Base-by-base conservation (phyloP, 2,797 vertebrate species). In the Sarcophilus harrisii region DNA sequence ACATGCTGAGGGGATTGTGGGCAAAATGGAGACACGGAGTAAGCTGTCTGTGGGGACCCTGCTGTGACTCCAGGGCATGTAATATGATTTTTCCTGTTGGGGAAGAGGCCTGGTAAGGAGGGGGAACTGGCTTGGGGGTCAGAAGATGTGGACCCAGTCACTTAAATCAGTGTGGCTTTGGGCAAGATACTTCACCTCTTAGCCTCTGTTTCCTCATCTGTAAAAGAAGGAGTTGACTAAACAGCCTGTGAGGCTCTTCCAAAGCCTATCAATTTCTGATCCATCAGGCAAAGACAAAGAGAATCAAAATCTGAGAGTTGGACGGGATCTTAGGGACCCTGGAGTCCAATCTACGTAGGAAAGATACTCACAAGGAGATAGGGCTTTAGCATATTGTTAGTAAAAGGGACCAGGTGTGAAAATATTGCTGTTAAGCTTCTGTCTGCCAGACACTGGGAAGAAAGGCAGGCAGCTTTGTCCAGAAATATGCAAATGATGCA, bases 401-500 rank as follows among this genome's bases (percentile, higher is more conserved):
- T 59, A 58, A 55, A 91, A 90, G 57, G 57, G 24, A 28, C 27
- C 4, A 90, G 58, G 16, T 4, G 1, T 10, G 21, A 81, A 21
- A 13, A 28, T 8, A 90, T 58, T 18, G 24, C 12, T 54, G 81
- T 94, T 90, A 55, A 90, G 57, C 58, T 29, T 1, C 91, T 91
- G 57, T 93, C 93, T 97, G 57, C 59, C 92, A 95, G 57, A 89
- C 95, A 2, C 45, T 60, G 6, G 38, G 0, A 16, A 81, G 94
- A 59, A 59, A 90, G 57, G 54, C 45, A 95, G 28, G 87, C 55
- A 94, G 4, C 96, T 93, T 28, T 30, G 57, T 52, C 91, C 24
- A 96, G 97, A 32, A 1, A 16, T 97, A 95, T 49, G 1, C 8
- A 92, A 66, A 54, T 92, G 90, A 57, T 49, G 5, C 96, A 32